Evolutionary conservation across 2,888 invertebrate species (phyloP), one percentile per base, ranked within the genome.

Genomic region (Melieria omissa): DNA sequence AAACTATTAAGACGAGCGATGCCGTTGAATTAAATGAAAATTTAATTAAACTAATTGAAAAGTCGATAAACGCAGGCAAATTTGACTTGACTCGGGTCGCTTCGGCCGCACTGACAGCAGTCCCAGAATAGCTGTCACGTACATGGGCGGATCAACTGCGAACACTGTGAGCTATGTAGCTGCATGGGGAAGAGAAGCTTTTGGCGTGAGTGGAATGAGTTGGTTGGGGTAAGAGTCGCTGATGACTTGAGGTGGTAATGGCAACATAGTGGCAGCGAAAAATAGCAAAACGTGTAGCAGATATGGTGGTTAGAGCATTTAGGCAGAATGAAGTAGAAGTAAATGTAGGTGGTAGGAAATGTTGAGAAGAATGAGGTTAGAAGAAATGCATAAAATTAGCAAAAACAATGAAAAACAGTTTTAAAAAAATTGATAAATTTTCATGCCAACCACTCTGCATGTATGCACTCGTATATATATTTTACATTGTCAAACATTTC

Each of bases 1-100:
- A 29, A 29, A 29, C 29, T 29, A 29, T 29, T 29, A 29, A 14
- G 42, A 2, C 60, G 45, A 52, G 49, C 67, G 54, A 60, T 74
- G 74, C 62, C 70, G 66, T 74, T 65, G 58, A 29, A 54, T 47
- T 61, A 41, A 9, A 9, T 4, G 66, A 66, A 14, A 66, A 41
- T 58, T 66, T 58, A 12, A 66, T 66, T 66, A 66, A 42, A 9
- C 47, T 66, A 58, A 66, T 66, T 49, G 58, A 58, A 58, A 66
- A 16, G 58, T 47, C n/a, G 46, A 16, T 58, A 41, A 58, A 66
- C 29, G 41, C 9, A 8, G 9, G 4, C 5, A 14, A 12, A 49
- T 52, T 8, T n/a, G 9, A 12, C 14, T 52, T 52, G 12, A 6
- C 10, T 52, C 4, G 12, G 14, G 10, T 49, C 12, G 9, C 2